Base-by-base conservation (phyloP, 2,797 vertebrate species). In the Pseudopleuronectes americanus region DNA sequence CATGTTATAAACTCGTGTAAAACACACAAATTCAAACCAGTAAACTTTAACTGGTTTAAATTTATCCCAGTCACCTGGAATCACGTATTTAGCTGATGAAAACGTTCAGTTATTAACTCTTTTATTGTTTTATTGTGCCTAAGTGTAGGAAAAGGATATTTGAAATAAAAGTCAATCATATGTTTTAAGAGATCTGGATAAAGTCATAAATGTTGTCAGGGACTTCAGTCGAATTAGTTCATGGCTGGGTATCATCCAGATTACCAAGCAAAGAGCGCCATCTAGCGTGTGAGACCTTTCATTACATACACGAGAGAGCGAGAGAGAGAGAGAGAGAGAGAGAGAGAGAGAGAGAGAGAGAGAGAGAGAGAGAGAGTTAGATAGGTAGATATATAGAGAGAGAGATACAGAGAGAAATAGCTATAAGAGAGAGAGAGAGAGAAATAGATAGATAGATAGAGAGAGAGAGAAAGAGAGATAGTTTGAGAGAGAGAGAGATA, bases 191-290 rank as follows among this genome's bases (percentile, higher is more conserved):
- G 48, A 41, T n/a, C 3, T 51, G 38, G 4, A 6, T 14, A 21
- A 57, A 21, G 0, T 21, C 21, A 33, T 41, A 17, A 43, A 60
- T 28, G 31, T 17, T 68, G 31, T 43, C 8, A 24, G 8, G 21
- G 60, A 41, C 12, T 68, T 26, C 6, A 51, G 33, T 64, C 8
- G 19, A 49, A 8, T 22, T 51, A 60, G 10, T 52, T 41, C 13
- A 38, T 22, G 31, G 3, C 8, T 1, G 1, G 5, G n/a, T 33
- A 17, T 10, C 0, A n/a, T 24, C 6, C 4, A 21, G 17, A 81
- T 74, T 38, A 51, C 1, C 12, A 49, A 19, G 53, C 21, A 33
- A 59, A 84, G 14, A 57, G 21, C 78, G 77, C 81, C 89, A 80
- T 58, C 90, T 86, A 57, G 0, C 59, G 84, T 14, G 1, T 19